phyloP scores from a whole-genome alignment of 2,113 vertebrate species.

The Falcunculus frontatus region DNA sequence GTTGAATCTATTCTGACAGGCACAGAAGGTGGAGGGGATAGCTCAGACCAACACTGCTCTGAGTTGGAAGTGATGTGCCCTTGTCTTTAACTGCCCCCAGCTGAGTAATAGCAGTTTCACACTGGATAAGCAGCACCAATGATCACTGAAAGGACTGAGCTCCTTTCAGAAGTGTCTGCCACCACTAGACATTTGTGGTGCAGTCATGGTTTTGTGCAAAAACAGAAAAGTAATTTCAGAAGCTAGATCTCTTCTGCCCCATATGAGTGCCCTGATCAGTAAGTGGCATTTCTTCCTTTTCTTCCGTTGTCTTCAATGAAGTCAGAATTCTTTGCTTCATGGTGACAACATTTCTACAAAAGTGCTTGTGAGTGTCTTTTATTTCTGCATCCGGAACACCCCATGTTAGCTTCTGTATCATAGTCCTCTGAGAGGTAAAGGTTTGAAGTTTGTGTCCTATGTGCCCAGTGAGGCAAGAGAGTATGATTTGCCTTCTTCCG shows the following conservation, averaged over 20 bases:
- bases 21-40: rapidly evolving
- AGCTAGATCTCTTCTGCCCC: neutral
- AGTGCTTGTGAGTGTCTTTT: neutral
- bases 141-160: neutral
- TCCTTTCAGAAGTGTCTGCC: neutral
- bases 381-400: neutral
- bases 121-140: neutral
- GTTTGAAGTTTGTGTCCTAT: neutral
- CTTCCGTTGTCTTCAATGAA: neutral
- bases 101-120: neutral
- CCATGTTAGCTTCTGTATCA: neutral
- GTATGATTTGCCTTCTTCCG: neutral
- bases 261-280: neutral
- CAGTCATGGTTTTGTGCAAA: neutral
- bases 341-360: neutral
- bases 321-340: neutral
- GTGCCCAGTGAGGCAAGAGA: neutral
- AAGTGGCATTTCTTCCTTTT: neutral
- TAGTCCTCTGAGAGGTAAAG: neutral
- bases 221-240: neutral
- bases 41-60: neutral
- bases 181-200: neutral
- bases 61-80: neutral
- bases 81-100: neutral
- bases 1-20: neutral